Percentiles rank a stretch among this genome's conserved stretches.
phyloP scores from a whole-genome alignment of 2,113 vertebrate species.

The Erythrolamprus reginae region DNA sequence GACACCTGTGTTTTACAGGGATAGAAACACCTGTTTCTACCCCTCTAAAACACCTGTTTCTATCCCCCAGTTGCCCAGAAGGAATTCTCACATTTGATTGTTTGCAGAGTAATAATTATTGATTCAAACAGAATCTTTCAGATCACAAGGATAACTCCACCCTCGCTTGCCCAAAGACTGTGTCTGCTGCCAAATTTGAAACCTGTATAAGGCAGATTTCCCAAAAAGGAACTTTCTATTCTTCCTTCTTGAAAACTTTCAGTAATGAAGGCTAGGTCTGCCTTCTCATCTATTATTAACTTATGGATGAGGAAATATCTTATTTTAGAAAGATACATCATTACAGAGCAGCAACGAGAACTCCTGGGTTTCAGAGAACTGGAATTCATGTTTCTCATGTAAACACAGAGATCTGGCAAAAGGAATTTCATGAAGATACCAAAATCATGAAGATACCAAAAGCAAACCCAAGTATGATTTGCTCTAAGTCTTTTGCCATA shows the following conservation, averaged over 20 bases:
- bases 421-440: neutral
- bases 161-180: neutral
- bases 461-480: neutral
- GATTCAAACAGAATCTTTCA: neutral
- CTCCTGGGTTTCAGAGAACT: neutral
- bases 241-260: neutral
- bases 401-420: neutral
- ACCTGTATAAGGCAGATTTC: neutral
- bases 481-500: neutral
- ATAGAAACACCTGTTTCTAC: neutral
- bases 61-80: neutral
- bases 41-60: neutral
- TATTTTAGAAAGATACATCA: neutral
- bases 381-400: neutral
- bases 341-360: neutral
- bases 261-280: neutral
- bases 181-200: neutral
- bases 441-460: neutral
- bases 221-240: neutral
- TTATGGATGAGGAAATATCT: neutral
- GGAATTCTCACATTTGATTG: neutral
- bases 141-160: neutral
- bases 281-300: neutral
- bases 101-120: neutral
- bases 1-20: neutral